Evolutionary conservation across 1,140 invertebrate genomes (phyloP), one percentile per base, ranked within the genome.

Genomic region (Drosophila cardini): DNA sequence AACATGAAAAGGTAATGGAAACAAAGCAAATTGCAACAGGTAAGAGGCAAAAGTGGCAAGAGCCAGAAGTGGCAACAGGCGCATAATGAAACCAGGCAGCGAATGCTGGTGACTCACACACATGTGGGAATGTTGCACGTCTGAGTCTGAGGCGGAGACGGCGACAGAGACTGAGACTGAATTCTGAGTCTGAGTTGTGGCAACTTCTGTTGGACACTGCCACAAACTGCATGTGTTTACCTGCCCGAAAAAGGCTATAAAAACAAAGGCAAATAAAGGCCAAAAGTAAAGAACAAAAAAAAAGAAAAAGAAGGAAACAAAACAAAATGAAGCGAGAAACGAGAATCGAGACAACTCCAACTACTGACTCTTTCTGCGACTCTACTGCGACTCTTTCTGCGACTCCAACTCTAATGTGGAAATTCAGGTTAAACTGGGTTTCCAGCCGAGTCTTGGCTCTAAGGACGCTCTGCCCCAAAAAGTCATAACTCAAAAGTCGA

Each of bases 361-460:
- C 18, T 48, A 3, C 45, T 18, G 2, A 30, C 46, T 30, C 11
- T 21, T 7, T 11, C 15, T 53, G 3, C 52, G 11, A 10, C 50
- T 53, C 15, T 15, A 18, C 42, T 38, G 11, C 1, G 30, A 60
- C 30, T 3, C 34, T n/a, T 43, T 52, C 30, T 53, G 11, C 32
- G 3, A 53, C 50, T 34, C 1, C 13, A 13, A 34, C 13, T 55
- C 80, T 74, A 78, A 89, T 89, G 84, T 89, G 70, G 84, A 89
- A 78, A 80, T 89, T 89, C 84, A 84, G 84, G 84, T 89, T 89
- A 89, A 89, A 89, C 84, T 67, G 84, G 84, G 73, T 76, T 68
- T 53, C 64, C 38, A 26, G 42, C 42, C 10, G 13, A n/a, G 34
- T n/a, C 50, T 42, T 21, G 34, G 52, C 11, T 26, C 58, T 15